Evolutionary conservation across 2,797 vertebrate genomes (phyloP), one percentile per base, ranked within the genome.

Genomic region (Allobates femoralis): DNA sequence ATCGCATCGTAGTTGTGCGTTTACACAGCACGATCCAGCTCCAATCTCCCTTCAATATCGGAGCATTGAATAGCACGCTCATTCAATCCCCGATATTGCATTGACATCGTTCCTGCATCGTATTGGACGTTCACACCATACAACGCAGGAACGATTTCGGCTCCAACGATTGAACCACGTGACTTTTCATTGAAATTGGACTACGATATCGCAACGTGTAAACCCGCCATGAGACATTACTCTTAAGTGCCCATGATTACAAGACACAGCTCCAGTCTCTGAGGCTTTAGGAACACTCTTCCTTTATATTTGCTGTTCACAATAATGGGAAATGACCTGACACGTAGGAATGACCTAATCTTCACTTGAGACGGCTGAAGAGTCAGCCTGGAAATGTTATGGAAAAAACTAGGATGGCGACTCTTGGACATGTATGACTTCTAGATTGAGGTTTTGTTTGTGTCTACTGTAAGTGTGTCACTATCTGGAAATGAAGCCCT

Each of bases 401-500:
- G 12, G 51, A 60, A 37, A 69, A 19, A 11, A 10, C 10, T 28
- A n/a, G n/a, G 3, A 18, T 26, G 34, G 78, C n/a, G 78, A 80
- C 58, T 30, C 8, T 10, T 79, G 50, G 55, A 64, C 37, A 21
- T 23, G 21, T 46, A 41, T 23, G 64, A 64, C 16, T n/a, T 18
- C 0, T 26, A 21, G 21, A n/a, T 21, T 14, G 37, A 64, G 79
- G 14, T 19, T 56, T 55, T 82, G 66, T 73, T 56, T 41, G 64
- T 76, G 41, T n/a, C 58, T 51, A 28, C 73, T 55, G 2, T 34
- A n/a, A 53, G 46, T 53, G 60, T 64, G 73, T 84, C 41, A 23
- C 41, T 51, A 78, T 78, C 74, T 85, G 73, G 60, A 77, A 78
- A 3, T 15, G 28, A 28, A 46, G 58, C 50, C 30, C 50, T 21